Conservation (phyloP, 2,888 invertebrate species). For the Ophion ellenae region DNA sequence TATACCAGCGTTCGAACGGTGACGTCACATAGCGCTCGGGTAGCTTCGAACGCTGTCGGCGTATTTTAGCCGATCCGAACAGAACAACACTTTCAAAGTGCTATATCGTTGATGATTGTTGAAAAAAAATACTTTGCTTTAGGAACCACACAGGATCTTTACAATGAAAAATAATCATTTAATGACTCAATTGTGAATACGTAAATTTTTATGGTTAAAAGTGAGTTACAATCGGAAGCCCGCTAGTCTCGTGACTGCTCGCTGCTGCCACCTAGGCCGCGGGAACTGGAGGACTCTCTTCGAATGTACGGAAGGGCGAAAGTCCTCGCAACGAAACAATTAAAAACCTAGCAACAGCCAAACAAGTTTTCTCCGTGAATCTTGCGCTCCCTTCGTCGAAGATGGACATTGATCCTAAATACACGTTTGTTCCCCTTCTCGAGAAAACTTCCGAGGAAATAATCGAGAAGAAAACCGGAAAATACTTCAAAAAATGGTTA, state of each 20-base stretch:
- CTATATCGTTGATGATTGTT: too few species aligned
- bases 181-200: too few species aligned
- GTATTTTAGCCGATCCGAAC: too few species aligned
- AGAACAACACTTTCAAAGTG: too few species aligned
- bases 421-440: conserved; percentile 80
- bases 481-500: conserved; percentile 82
- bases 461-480: conserved; percentile 73
- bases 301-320: neutral
- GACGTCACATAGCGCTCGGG: too few species aligned
- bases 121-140: too few species aligned
- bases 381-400: conserved; percentile 66
- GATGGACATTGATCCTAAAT: conserved; percentile 80
- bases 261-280: conserved; percentile 26
- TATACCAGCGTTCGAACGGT: too few species aligned
- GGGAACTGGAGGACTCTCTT: neutral
- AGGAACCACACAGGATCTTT: too few species aligned
- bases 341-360: conserved; percentile 36
- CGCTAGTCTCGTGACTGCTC: neutral
- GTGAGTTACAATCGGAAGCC: too few species aligned
- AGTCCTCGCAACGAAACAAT: neutral
- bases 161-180: too few species aligned
- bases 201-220: too few species aligned
- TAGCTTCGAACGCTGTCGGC: too few species aligned
- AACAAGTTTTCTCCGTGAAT: conserved; percentile 46
- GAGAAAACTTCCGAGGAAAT: conserved; percentile 75